phyloP scores from a whole-genome alignment of 1,140 invertebrate species.

The Bombyx mandarina region DNA sequence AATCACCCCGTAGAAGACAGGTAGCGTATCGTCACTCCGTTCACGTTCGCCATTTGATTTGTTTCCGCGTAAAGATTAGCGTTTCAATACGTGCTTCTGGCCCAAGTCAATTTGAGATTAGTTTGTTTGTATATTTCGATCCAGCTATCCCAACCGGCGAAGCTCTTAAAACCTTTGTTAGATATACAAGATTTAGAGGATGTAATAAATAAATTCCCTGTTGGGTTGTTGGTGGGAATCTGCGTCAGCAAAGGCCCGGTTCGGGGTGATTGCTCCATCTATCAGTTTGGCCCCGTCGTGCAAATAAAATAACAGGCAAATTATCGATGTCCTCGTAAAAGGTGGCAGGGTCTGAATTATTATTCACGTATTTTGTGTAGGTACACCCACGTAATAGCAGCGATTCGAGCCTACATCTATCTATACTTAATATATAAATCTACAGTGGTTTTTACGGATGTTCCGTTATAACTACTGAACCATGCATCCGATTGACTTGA shows the following conservation, averaged over 20 bases:
- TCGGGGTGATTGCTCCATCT: constrained; percentile 57
- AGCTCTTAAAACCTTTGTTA: background rate
- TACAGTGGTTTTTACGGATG: too few species aligned
- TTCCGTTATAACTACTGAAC: too few species aligned
- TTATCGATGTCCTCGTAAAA: constrained; percentile 24
- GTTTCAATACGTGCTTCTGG: constrained; percentile 15
- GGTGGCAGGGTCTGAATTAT: background rate
- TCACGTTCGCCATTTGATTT: constrained; percentile 33
- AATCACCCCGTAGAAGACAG: constrained; percentile 37
- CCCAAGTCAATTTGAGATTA: constrained; percentile 15
- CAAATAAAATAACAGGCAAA: constrained; percentile 55
- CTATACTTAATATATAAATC: too few species aligned
- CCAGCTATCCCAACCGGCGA: constrained; percentile 13
- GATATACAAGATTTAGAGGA: constrained; percentile 43
- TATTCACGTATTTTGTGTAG: background rate
- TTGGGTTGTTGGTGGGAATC: constrained; percentile 39
- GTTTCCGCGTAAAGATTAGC: constrained; percentile 22
- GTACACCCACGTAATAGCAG: background rate
- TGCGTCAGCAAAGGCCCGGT: constrained; percentile 50
- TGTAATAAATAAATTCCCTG: constrained; percentile 55
- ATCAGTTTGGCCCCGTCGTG: constrained; percentile 35
- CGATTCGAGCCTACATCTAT: too few species aligned
- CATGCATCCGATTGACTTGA: too few species aligned
- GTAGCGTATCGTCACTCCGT: constrained; percentile 34
- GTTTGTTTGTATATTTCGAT: constrained; percentile 17